phyloP scores from a whole-genome alignment of 2,113 vertebrate genomes.

The Macrotus californicus region DNA sequence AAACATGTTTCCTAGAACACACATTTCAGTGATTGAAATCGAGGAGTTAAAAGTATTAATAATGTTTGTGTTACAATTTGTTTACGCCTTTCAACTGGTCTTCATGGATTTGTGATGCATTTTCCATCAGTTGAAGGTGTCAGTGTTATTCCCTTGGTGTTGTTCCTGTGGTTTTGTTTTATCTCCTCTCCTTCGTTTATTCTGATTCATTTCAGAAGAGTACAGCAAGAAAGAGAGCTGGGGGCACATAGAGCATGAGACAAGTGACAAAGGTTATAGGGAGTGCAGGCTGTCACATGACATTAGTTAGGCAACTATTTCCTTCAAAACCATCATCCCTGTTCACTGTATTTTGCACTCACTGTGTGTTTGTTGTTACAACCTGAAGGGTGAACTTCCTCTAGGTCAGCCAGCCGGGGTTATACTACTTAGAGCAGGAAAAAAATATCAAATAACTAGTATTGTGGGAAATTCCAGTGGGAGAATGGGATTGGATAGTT shows the following conservation, averaged over 20 bases:
- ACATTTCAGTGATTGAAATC: background rate
- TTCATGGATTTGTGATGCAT: background rate
- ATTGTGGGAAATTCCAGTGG: background rate
- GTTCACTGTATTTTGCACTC: background rate
- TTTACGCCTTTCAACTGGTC: background rate
- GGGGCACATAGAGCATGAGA: background rate
- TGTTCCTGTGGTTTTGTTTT: background rate
- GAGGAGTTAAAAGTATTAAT: background rate
- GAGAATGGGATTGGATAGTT: background rate
- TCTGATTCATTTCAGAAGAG: background rate
- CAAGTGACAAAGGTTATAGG: background rate
- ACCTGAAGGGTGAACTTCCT: background rate
- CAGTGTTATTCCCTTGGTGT: background rate
- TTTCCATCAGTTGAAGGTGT: background rate
- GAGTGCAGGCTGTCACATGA: background rate
- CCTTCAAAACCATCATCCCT: background rate
- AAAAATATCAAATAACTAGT: background rate
- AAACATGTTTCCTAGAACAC: background rate
- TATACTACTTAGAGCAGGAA: background rate
- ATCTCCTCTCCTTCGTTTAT: background rate
- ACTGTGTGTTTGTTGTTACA: background rate
- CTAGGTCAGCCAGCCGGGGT: background rate
- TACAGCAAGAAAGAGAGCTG: background rate
- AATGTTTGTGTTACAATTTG: background rate
- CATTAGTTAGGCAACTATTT: background rate